Evolutionary conservation across 1,140 invertebrate genomes (phyloP), one percentile per base, ranked within the genome.

Genomic region (Antheraea pernyi): DNA sequence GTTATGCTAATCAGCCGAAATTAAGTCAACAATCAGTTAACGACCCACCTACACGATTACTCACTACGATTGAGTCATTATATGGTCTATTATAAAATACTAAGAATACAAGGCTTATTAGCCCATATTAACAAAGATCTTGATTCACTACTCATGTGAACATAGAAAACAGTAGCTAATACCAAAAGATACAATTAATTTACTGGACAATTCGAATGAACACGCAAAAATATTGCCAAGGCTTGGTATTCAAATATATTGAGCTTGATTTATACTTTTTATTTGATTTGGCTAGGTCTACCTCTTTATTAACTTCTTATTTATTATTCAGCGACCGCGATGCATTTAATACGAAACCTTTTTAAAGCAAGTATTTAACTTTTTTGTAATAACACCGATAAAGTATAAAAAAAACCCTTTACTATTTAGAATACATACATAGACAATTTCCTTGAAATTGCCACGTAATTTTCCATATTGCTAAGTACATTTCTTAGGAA

Each of bases 11-110:
- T 53, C 11, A 53, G 9, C 13, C 46, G 46, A 53, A 53, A 53
- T 42, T 42, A 42, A 42, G 39, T 42, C 39, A 42, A 53, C 13
- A 53, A 53, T 53, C 46, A 61, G 60, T 61, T 19, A 61, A 61
- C 60, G 60, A 61, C 60, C 60, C 22, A 11, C 19, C 22, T 36
- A 61, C 8, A 19, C 30, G 11, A 61, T 30, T 19, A 22, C 64
- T 65, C 18, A 19, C 18, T 30, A 42, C 39, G 37, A 65, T 65
- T 42, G 39, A 39, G 36, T 65, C 19, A 46, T 65, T 65, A 65
- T 42, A 19, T 9, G 48, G 48, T 53, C 64, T 19, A 65, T 65
- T 42, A 53, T 65, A 19, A 53, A 53, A 53, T n/a, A 53, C 46
- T 11, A n/a, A 16, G 46, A 53, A 13, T 53, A 16, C 11, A 42